phyloP scores from a whole-genome alignment of 2,888 invertebrate species.

The Therioaphis trifolii region DNA sequence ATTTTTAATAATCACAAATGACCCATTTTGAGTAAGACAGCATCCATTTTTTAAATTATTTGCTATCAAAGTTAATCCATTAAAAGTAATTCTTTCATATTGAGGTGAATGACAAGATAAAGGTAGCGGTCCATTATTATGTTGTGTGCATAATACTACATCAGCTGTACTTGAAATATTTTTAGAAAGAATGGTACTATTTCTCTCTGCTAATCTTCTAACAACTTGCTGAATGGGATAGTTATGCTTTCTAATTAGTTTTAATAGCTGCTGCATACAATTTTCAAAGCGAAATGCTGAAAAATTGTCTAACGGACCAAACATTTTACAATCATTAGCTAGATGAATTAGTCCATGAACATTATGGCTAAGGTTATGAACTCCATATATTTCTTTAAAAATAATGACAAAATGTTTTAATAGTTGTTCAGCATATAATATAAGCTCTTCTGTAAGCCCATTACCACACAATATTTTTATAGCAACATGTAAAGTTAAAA shows the following conservation, averaged over 20 bases:
- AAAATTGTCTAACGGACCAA: not conserved
- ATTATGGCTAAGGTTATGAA: not conserved
- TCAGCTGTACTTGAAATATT: too few species aligned
- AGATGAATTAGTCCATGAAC: too few species aligned
- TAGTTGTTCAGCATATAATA: not conserved
- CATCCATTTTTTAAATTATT: too few species aligned
- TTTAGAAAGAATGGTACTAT: not conserved
- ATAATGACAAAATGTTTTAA: not conserved
- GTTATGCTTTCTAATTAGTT: not conserved
- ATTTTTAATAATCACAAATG: too few species aligned
- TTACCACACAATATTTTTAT: too few species aligned
- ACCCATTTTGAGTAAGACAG: too few species aligned
- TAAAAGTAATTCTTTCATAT: not conserved
- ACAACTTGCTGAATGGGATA: slow-evolving; percentile 2
- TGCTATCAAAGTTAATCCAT: too few species aligned
- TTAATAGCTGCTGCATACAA: not conserved
- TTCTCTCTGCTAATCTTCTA: not conserved
- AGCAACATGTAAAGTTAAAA: too few species aligned
- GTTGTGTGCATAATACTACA: not conserved
- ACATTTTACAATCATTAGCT: not conserved
- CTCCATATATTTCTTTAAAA: not conserved
- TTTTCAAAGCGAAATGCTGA: slow-evolving; percentile 16
- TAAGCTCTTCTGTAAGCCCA: not conserved
- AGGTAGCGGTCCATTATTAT: not conserved
- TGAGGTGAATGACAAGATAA: not conserved